Evolutionary conservation across 2,888 invertebrate species (phyloP), one percentile per base, ranked within the genome.

Genomic region (Epirrhoe tristata): DNA sequence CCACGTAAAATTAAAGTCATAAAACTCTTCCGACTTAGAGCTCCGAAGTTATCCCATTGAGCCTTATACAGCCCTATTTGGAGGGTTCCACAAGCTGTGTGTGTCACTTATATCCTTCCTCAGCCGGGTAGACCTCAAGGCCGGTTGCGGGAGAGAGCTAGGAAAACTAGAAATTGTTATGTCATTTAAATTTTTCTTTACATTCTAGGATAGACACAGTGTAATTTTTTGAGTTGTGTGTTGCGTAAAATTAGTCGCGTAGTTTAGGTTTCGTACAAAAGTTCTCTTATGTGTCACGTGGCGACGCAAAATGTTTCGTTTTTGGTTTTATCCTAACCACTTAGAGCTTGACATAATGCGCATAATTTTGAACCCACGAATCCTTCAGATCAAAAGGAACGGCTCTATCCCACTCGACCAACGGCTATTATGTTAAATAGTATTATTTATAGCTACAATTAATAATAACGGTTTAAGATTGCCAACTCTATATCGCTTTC

Each of bases 1-100:
- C 56, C 46, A 60, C 65, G 60, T 63, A 46, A 70, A 69, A 63
- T 69, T 66, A 48, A 62, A 64, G 52, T 67, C 51, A 62, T 67
- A 67, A 66, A 69, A 67, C 58, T 66, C 58, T 70, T 64, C 36
- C 53, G 52, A 32, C 55, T 46, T 58, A 4, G 53, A 55, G 60
- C 51, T 58, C 58, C 32, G 12, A 66, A 67, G 67, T 67, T 67
- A 62, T 58, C 55, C 63, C 61, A 61, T 62, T 64, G 55, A 39
- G 58, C 54, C 57, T 55, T 58, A 39, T 54, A 50, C 57, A 58
- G 43, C 58, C 54, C 61, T 36, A 50, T 53, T 55, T 14, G 14
- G 53, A 53, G 54, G 55, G 55, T 34, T 54, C 17, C 43, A 34
- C 55, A 63, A 67, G 55, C 62, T 62, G 58, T 48, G 46, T 63